Conservation (phyloP, 2,113 vertebrate species). For the Piaya cayana region DNA sequence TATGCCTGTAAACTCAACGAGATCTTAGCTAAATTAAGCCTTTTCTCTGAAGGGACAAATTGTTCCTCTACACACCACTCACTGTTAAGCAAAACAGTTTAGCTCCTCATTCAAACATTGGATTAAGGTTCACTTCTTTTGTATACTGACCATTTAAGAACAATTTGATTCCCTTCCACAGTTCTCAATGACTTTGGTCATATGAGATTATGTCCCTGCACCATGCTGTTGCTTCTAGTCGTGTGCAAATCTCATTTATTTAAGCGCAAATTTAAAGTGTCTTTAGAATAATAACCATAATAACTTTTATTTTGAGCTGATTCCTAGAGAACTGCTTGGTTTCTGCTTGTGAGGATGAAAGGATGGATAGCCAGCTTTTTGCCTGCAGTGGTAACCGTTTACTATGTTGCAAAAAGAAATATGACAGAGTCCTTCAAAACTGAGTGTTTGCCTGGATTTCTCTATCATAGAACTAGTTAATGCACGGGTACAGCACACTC, state of each 20-base stretch:
- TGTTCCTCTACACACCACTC: background rate
- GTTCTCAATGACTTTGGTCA: background rate
- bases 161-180: background rate
- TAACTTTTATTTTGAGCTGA: background rate
- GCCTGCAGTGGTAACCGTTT: background rate
- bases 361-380: background rate
- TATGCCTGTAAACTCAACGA: conserved; percentile 9
- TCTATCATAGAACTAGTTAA: background rate
- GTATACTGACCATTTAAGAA: background rate
- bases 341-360: background rate
- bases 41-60: background rate
- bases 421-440: background rate
- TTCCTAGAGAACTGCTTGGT: background rate
- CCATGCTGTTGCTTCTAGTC: accelerated
- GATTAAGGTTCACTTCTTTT: background rate
- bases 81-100: background rate
- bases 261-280: background rate
- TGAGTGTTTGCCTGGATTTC: background rate
- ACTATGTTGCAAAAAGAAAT: background rate
- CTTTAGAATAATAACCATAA: background rate
- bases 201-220: background rate
- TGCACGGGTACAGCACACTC: background rate
- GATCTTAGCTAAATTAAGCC: background rate
- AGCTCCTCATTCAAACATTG: background rate
- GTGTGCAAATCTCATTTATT: background rate